Conservation (phyloP, 2,888 invertebrate species). For the Brachypalpus laphriformis region DNA sequence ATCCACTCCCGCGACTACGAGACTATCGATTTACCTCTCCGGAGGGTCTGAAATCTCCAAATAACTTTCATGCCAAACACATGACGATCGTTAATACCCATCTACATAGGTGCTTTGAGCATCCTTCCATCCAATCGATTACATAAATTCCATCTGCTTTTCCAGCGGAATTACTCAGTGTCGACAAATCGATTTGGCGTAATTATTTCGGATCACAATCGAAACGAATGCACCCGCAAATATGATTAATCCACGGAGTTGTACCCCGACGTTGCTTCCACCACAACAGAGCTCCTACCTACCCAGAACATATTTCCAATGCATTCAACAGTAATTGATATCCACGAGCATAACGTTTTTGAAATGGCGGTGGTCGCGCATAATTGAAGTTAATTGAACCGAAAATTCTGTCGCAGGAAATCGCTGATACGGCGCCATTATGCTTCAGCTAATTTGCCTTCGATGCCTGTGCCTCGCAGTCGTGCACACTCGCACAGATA, state of each 20-base stretch:
- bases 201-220: conserved; percentile 51
- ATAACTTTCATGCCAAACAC: no score
- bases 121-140: conserved; percentile 2
- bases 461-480: neutral
- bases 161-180: neutral
- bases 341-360: conserved; percentile 43
- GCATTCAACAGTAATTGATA: conserved; percentile 58
- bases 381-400: conserved; percentile 72
- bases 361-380: conserved; percentile 19
- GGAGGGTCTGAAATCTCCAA: no score
- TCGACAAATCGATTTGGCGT: conserved; percentile 23
- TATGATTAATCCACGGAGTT: conserved; percentile 1
- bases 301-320: neutral
- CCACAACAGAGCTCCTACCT: no score
- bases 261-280: neutral
- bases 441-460: conserved; percentile 61
- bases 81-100: no score
- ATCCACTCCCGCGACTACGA: no score
- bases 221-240: conserved; percentile 17
- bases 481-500: neutral
- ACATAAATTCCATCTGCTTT: conserved; percentile 9
- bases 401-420: conserved; percentile 69
- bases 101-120: no score
- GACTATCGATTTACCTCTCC: no score
- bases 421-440: conserved; percentile 64